Evolutionary conservation across 1,140 invertebrate species (phyloP).

Genomic region (Pomacea maculata): DNA sequence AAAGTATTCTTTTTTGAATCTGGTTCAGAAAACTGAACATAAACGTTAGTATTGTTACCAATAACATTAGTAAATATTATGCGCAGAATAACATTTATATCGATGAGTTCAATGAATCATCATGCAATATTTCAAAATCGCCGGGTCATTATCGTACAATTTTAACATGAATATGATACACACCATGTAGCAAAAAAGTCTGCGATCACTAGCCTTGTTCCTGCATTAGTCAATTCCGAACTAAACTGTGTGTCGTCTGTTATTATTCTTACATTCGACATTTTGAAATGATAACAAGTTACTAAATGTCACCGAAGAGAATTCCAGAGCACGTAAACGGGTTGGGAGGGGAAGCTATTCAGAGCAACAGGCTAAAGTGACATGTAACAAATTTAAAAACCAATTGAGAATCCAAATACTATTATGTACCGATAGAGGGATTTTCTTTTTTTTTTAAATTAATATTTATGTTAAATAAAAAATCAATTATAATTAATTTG

Average conservation of each 20-base stretch:
- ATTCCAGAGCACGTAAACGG: too few species aligned
- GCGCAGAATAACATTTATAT: not conserved
- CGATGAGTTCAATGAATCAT: not conserved
- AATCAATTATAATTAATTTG: too few species aligned
- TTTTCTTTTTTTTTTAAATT: too few species aligned
- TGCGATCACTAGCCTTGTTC: conserved; percentile 89
- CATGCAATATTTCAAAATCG: not conserved
- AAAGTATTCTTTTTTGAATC: not conserved
- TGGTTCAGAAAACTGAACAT: too few species aligned
- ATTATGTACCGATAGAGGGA: too few species aligned
- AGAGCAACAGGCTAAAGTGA: not conserved
- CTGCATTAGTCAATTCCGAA: conserved; percentile 80
- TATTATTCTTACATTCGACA: conserved; percentile 38
- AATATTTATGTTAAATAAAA: too few species aligned
- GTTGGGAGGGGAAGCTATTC: conserved; percentile 19
- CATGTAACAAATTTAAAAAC: too few species aligned
- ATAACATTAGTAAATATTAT: not conserved
- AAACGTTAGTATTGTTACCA: too few species aligned
- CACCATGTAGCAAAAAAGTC: conserved; percentile 78
- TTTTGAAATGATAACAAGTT: not conserved
- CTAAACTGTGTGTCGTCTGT: conserved; percentile 81
- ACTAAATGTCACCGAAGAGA: not conserved
- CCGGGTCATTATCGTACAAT: not conserved
- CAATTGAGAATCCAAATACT: too few species aligned
- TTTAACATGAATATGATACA: conserved; percentile 9